Conservation (phyloP, 2,113 vertebrate genomes). For the Toxostoma redivivum region DNA sequence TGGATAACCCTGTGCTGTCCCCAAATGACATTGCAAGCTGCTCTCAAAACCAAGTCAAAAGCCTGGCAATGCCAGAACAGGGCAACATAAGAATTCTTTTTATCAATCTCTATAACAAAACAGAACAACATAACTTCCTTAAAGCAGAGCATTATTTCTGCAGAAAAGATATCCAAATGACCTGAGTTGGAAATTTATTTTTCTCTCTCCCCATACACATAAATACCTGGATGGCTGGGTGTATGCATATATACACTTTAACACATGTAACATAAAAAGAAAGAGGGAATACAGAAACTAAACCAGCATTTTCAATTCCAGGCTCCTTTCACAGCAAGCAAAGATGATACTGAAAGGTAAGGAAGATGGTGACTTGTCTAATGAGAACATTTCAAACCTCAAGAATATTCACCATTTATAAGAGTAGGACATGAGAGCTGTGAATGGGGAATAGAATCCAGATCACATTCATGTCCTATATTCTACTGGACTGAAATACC, state of each 20-base stretch:
- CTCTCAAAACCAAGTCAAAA: background rate
- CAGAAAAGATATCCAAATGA: background rate
- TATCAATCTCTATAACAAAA: background rate
- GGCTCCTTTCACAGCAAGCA: background rate
- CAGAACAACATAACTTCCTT: background rate
- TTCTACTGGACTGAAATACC: background rate
- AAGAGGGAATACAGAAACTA: background rate
- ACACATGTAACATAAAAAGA: background rate
- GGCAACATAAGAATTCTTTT: background rate
- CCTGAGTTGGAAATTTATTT: fast-evolving
- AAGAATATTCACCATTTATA: background rate
- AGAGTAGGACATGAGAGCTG: background rate
- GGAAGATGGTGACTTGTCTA: background rate
- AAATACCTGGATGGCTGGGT: background rate
- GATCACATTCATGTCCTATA: background rate
- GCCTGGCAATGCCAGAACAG: background rate
- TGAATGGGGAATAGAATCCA: background rate
- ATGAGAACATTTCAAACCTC: background rate
- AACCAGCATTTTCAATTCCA: background rate
- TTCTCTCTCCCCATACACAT: background rate
- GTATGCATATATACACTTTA: background rate
- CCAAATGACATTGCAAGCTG: background rate
- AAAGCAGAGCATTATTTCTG: background rate
- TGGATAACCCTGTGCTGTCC: background rate
- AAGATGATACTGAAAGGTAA: background rate